Evolutionary conservation across 2,888 invertebrate genomes (phyloP), one percentile per base, ranked within the genome.

Genomic region (Campoplex nolae): DNA sequence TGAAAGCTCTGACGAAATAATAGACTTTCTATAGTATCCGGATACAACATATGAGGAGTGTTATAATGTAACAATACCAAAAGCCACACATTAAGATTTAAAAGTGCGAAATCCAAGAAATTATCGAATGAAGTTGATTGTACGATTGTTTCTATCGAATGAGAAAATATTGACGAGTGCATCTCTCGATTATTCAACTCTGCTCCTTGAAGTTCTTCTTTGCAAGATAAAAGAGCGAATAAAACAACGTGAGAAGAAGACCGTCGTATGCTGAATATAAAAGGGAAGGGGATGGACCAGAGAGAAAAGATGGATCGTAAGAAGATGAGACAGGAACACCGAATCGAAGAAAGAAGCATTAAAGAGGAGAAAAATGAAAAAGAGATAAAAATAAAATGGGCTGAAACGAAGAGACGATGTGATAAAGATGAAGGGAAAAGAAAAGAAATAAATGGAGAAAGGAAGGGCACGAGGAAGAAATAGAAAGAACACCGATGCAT

Each of bases 1-100:
- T 85, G 77, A 82, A 85, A 85, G 77, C 77, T 82, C 65, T 67
- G 48, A 82, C 77, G 77, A 67, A 81, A 81, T 78, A 77, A 85
- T 78, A 78, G 58, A 77, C 77, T 48, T 82, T 42, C 58, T 78
- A 6, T 6, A 67, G 38, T 32, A 54, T 68, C 67, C 51, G 56
- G 54, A 38, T 78, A 54, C 32, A 65, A 77, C n/a, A 32, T 35
- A 51, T 1, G 38, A 32, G 45, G 68, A 35, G 51, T 32, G 68
- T 67, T 54, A 7, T 23, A 48, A 42, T 56, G 45, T 58, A 38
- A 38, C 38, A 6, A 23, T 23, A 23, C 23, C 23, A 23, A 23
- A 23, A 23, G 23, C 23, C 23, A 23, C 23, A 23, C 23, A 38
- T 38, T 38, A 38, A 38, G 38, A 38, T 3, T 3, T 38, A 6